phyloP scores from a whole-genome alignment of 2,888 invertebrate species.

The Aromia moschata region DNA sequence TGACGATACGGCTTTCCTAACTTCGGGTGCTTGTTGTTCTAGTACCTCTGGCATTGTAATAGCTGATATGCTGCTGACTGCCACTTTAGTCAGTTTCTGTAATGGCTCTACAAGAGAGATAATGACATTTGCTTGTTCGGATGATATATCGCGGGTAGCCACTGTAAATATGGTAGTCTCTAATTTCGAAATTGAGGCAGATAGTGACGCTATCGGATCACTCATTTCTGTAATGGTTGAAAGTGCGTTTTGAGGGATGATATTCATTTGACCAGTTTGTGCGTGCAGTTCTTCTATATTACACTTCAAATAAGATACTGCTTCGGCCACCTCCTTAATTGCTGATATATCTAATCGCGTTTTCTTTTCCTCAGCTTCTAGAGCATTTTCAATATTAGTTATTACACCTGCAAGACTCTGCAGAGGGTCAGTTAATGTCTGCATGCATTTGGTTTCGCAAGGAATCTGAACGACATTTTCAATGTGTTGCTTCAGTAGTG shows the following conservation, averaged over 20 bases:
- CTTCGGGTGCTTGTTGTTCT: conserved; percentile 33
- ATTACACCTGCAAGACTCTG: conserved; percentile 2
- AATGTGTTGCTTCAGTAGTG: neutral
- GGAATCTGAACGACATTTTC: neutral
- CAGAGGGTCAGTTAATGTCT: neutral
- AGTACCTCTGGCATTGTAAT: conserved; percentile 25
- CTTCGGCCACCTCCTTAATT: neutral
- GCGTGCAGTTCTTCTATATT: neutral
- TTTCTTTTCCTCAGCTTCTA: neutral
- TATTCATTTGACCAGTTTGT: neutral
- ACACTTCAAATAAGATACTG: neutral
- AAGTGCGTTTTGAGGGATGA: conserved; percentile 37
- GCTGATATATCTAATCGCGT: neutral
- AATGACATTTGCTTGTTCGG: conserved; percentile 5
- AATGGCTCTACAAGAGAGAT: conserved; percentile 24
- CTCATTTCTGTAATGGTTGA: conserved; percentile 37
- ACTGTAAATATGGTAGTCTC: conserved; percentile 9
- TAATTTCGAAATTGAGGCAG: conserved; percentile 21
- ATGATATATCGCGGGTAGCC: conserved; percentile 6
- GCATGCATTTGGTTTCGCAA: neutral
- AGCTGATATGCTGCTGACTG: conserved; percentile 25
- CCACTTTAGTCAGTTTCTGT: conserved; percentile 29
- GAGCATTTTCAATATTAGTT: neutral
- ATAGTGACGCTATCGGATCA: conserved; percentile 28
- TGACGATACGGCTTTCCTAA: conserved; percentile 33